Percentiles rank a stretch among this genome's conserved stretches.
Conservation (phyloP, 2,888 invertebrate genomes). For the Pantelozetes paolii region DNA sequence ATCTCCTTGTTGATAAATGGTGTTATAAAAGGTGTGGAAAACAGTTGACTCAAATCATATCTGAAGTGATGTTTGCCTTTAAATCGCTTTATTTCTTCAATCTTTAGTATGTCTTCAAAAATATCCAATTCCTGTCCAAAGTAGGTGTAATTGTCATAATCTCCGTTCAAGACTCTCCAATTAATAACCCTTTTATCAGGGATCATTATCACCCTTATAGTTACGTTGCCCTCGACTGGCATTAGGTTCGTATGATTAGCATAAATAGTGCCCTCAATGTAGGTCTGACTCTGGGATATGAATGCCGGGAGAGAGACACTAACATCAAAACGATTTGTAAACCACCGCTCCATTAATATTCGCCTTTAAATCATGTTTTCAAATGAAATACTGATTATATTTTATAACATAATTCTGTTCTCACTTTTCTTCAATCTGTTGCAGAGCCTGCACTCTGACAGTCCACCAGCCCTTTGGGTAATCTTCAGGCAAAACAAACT, state of each 20-base stretch:
- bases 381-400: constrained; percentile 5
- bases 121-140: constrained; percentile 12
- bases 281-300: constrained; percentile 46
- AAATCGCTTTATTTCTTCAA: constrained; percentile 42
- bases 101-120: constrained; percentile 26
- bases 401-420: not conserved
- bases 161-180: constrained; percentile 20
- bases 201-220: constrained; percentile 49
- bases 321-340: constrained; percentile 39
- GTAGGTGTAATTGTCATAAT: constrained; percentile 8
- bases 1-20: constrained; percentile 47
- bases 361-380: not conserved
- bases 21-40: constrained; percentile 40
- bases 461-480: constrained; percentile 88
- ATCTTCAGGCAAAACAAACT: constrained; percentile 83
- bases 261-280: constrained; percentile 45
- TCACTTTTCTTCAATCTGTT: constrained; percentile 46
- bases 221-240: constrained; percentile 52
- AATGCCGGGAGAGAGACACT: constrained; percentile 46
- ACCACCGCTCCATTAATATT: constrained; percentile 48
- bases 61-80: constrained; percentile 46
- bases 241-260: constrained; percentile 47
- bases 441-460: constrained; percentile 75
- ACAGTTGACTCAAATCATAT: constrained; percentile 44
- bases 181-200: constrained; percentile 38